Evolutionary conservation across 2,888 invertebrate genomes (phyloP).

Genomic region (Galerucella calmariensis): DNA sequence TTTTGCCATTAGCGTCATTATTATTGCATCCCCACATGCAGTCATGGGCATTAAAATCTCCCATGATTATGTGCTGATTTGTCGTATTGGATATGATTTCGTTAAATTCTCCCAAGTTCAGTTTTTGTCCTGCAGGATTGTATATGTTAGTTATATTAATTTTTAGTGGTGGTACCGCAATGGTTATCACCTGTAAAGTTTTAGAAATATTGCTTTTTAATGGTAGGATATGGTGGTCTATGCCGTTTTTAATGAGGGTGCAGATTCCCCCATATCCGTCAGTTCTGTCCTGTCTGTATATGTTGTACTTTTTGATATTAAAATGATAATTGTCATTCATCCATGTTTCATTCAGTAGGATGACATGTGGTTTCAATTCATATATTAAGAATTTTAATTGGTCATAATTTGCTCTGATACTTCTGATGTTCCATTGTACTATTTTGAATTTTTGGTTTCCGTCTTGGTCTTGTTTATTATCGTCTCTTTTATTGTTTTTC

Average conservation of each 20-base stretch:
- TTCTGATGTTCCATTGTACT: slow-evolving; percentile 11
- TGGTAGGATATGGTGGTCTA: slow-evolving; percentile 8
- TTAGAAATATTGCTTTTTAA: not conserved
- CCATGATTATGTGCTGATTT: slow-evolving; percentile 2
- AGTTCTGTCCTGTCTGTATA: slow-evolving; percentile 14
- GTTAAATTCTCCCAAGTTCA: not conserved
- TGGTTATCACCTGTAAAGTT: slow-evolving; percentile 1
- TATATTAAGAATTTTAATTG: slow-evolving; percentile 8
- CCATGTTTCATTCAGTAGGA: slow-evolving; percentile 9
- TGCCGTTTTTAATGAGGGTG: slow-evolving; percentile 12
- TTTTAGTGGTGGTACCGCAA: slow-evolving; percentile 1
- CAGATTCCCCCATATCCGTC: slow-evolving; percentile 17
- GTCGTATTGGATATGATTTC: not conserved
- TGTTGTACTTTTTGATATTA: slow-evolving; percentile 11
- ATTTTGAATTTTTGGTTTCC: not conserved
- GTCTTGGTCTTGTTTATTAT: not conserved
- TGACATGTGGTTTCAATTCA: not conserved
- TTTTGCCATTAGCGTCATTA: not conserved
- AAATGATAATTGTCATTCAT: not conserved
- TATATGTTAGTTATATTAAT: slow-evolving; percentile 1
- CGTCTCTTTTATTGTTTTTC: not conserved
- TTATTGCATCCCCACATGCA: slow-evolving; percentile 1
- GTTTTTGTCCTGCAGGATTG: slow-evolving; percentile 5
- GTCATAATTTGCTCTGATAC: slow-evolving; percentile 22
- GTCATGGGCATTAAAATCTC: slow-evolving; percentile 6